Conservation (phyloP, 2,113 vertebrate species). For the Epinephelus lanceolatus region DNA sequence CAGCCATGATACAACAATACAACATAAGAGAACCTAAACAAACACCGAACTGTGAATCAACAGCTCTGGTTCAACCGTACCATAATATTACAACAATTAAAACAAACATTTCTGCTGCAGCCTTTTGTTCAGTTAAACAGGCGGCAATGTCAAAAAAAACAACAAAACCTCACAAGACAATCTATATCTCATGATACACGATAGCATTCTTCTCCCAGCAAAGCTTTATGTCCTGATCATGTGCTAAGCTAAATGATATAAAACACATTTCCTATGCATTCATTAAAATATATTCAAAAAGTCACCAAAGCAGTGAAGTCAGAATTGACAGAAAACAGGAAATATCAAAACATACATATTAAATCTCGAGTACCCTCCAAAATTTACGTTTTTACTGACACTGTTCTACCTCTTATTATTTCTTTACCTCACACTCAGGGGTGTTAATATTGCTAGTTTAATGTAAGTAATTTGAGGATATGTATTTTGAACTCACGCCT, state of each 20-base stretch:
- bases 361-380: neutral
- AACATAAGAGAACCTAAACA: neutral
- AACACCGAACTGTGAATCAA: neutral
- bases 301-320: conserved; percentile 13
- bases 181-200: conserved; percentile 14
- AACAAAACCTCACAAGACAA: conserved; percentile 20
- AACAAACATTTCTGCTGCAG: conserved; percentile 53
- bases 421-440: neutral
- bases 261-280: conserved; percentile 4
- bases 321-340: neutral
- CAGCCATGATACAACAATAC: neutral
- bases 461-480: neutral
- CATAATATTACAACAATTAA: neutral
- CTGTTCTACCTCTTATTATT: neutral
- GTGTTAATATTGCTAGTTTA: neutral
- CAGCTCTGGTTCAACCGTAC: conserved; percentile 2
- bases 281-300: neutral
- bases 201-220: conserved; percentile 47
- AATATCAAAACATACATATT: neutral
- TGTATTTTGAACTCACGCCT: neutral
- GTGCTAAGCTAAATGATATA: conserved; percentile 41
- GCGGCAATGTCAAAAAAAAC: conserved; percentile 62
- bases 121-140: conserved; percentile 36
- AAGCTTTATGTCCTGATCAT: conserved; percentile 51
- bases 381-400: neutral